phyloP scores from a whole-genome alignment of 2,113 vertebrate genomes.

The Tenebrosternarchus preto region DNA sequence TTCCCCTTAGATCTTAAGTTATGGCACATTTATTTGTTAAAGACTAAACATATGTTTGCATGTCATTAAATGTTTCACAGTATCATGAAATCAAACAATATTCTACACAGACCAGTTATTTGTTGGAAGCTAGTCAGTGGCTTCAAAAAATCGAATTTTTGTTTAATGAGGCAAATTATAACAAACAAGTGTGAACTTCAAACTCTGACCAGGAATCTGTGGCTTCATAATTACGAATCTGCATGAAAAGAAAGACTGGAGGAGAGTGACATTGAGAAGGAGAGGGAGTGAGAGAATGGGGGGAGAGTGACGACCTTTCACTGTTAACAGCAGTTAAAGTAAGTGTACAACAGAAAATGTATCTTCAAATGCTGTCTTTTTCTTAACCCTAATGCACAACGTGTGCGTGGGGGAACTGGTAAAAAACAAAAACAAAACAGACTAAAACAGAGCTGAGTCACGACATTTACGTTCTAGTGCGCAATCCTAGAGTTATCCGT shows the following conservation, averaged over 20 bases:
- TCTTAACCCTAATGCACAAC: slow-evolving; percentile 57
- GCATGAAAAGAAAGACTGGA: too few relatives aligned
- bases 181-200: not conserved
- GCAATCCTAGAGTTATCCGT: slow-evolving; percentile 69
- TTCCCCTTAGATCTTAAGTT: too few relatives aligned
- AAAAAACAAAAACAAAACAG: slow-evolving; percentile 42
- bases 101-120: not conserved
- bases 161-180: not conserved
- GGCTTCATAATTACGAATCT: too few relatives aligned
- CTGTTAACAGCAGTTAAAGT: slow-evolving; percentile 37
- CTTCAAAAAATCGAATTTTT: not conserved
- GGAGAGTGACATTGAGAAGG: not conserved
- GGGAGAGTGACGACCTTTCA: not conserved
- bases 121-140: slow-evolving; percentile 3
- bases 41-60: not conserved
- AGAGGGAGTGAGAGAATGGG: too few relatives aligned
- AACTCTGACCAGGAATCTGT: too few relatives aligned
- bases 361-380: slow-evolving; percentile 50
- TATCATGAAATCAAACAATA: not conserved
- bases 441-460: slow-evolving; percentile 63
- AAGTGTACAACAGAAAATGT: slow-evolving; percentile 42
- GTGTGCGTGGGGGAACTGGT: slow-evolving; percentile 59
- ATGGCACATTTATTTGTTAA: too few relatives aligned
- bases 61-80: not conserved
- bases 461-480: slow-evolving; percentile 63